phyloP scores from a whole-genome alignment of 2,888 invertebrate genomes.

The Slavum lentiscoides region DNA sequence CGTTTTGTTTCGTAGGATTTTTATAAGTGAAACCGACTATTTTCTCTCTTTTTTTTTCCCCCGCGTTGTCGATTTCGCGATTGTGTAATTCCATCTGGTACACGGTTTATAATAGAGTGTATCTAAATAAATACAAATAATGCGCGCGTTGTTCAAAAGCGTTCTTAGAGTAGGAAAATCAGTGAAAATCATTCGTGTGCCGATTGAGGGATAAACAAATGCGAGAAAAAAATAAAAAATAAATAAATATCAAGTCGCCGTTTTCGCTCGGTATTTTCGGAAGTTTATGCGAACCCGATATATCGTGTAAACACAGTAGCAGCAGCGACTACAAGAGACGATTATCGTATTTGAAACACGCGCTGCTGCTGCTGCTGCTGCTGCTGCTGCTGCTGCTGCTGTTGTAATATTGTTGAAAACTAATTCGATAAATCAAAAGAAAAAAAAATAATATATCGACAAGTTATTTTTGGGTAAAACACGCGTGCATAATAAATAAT shows the following conservation, averaged over 20 bases:
- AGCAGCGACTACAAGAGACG: neutral
- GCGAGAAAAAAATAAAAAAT: slow-evolving; percentile 21
- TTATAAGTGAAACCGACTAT: neutral
- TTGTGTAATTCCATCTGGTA: too few species aligned
- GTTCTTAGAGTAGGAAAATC: slow-evolving; percentile 37
- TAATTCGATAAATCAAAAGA: slow-evolving; percentile 10
- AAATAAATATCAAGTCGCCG: neutral
- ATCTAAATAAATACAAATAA: slow-evolving; percentile 6
- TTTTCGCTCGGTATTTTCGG: slow-evolving; percentile 32
- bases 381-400: neutral
- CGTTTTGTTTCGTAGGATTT: neutral
- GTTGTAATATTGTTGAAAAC: neutral
- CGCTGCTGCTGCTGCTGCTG: neutral
- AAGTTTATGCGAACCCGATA: slow-evolving; percentile 11
- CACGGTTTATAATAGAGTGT: neutral
- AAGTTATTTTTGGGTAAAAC: too few species aligned
- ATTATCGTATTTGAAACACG: slow-evolving; percentile 6
- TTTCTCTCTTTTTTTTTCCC: neutral
- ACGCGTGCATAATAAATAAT: too few species aligned
- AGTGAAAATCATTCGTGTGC: neutral
- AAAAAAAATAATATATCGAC: neutral
- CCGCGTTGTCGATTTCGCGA: too few species aligned
- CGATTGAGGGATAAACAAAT: slow-evolving; percentile 31
- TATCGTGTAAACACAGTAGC: slow-evolving; percentile 5
- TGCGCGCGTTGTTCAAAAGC: neutral